Evolutionary conservation across 2,797 vertebrate genomes (phyloP), one percentile per base, ranked within the genome.

Genomic region (Crypturellus tataupa): DNA sequence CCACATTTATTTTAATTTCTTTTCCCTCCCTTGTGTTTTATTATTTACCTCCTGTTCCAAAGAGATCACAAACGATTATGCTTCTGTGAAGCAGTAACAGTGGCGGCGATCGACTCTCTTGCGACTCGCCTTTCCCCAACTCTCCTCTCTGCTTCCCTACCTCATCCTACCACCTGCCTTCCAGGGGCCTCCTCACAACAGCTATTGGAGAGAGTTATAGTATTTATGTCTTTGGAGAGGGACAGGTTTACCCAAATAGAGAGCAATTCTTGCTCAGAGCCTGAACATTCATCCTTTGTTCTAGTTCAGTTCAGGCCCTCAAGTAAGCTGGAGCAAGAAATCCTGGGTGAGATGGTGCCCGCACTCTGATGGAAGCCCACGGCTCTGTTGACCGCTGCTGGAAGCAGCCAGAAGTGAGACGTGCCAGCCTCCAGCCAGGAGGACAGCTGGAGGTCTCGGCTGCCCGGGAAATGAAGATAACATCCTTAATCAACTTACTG

Each of bases 41-140:
- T 97, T 97, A 97, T 96, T 97, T 97, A 96, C 95, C 85, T 96
- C 91, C 75, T 65, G 58, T 85, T 96, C 88, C 93, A 90, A 92
- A 89, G 78, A 91, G 89, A 94, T 96, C 89, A 96, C 93, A 96
- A 94, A 97, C 93, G 94, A 95, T 96, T 96, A 90, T 80, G 78
- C 72, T 96, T 90, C 89, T 91, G 53, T 93, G 83, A 82, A 91
- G 87, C 85, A 83, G 0, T 92, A 97, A 94, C 75, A 80, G 94
- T 2, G 0, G 55, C 31, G 84, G 76, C 2, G 2, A 88, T 15
- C 64, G 86, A 84, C 80, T 68, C 77, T 85, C 91, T 91, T 68
- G 80, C 82, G 86, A 73, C 83, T 93, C 88, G 58, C 86, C 85
- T 65, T 86, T 77, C 31, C 6, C 40, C 83, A 24, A 55, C 29